These are phyloP conservation scores for Fregetta grallaria DNA, from an alignment of 2,113 vertebrate genomes.

Conservation along the genomic window DNA sequence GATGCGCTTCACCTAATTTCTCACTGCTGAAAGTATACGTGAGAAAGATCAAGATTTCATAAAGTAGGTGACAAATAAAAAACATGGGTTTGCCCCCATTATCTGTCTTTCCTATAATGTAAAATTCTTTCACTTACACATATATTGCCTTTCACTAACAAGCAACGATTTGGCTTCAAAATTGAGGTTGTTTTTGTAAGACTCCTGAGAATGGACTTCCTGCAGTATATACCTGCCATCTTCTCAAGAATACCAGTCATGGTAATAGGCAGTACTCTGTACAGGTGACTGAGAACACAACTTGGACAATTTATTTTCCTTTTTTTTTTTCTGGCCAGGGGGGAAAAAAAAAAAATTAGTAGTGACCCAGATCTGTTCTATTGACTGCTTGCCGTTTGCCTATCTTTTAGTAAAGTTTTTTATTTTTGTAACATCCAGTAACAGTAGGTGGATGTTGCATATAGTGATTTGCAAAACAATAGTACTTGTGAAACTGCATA, in stretches of 20 bases:
- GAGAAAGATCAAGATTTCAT: neutral
- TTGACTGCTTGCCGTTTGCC: neutral
- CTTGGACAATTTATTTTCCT: neutral
- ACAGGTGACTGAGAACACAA: neutral
- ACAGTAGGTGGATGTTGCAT: neutral
- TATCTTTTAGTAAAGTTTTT: neutral
- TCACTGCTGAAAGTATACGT: neutral
- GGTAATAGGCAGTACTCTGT: neutral
- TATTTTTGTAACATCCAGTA: neutral
- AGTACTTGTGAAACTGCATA: neutral
- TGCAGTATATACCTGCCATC: neutral
- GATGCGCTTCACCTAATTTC: neutral
- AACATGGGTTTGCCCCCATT: neutral
- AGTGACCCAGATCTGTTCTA: neutral
- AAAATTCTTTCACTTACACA: neutral
- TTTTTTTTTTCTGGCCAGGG: neutral
- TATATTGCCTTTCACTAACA: neutral
- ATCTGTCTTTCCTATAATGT: neutral
- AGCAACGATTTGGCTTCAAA: neutral
- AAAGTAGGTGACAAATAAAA: neutral
- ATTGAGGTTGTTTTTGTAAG: neutral
- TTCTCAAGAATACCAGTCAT: neutral
- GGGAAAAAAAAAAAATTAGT: too few relatives aligned
- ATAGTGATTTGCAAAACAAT: neutral
- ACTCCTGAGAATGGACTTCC: neutral